Percentiles rank a stretch among this genome's conserved stretches.
phyloP scores from a whole-genome alignment of 2,113 vertebrate genomes.

The Rhinichthys klamathensis region DNA sequence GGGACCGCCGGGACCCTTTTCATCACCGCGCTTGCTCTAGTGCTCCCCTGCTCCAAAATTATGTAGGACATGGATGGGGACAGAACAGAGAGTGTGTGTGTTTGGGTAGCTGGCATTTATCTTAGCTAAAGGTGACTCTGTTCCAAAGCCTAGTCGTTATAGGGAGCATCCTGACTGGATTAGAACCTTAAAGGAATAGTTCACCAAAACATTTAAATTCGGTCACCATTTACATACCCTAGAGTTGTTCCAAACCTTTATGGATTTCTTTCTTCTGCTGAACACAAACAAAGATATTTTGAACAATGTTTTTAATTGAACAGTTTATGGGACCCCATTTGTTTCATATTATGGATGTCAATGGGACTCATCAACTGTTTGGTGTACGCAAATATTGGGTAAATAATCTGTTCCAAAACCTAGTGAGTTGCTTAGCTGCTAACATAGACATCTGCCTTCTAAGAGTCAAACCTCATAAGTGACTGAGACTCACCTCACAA shows the following conservation, averaged over 20 bases:
- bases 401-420: neutral
- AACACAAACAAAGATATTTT: too few relatives aligned
- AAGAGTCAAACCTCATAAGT: neutral
- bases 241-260: too few relatives aligned
- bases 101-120: constrained; percentile 40
- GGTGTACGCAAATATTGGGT: neutral
- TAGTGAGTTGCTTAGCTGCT: neutral
- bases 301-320: too few relatives aligned
- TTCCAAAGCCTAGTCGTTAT: neutral
- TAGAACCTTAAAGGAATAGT: neutral
- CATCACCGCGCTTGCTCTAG: constrained; percentile 68
- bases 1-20: constrained; percentile 67
- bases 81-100: neutral
- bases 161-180: neutral
- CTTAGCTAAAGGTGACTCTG: constrained; percentile 20
- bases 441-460: neutral
- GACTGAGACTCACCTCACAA: too few relatives aligned
- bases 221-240: too few relatives aligned
- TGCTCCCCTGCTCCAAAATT: constrained; percentile 55
- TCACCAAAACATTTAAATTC: too few relatives aligned
- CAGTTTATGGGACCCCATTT: too few relatives aligned
- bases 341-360: too few relatives aligned
- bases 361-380: too few relatives aligned
- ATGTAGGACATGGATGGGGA: constrained; percentile 70
- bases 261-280: too few relatives aligned